Base-by-base conservation (phyloP, 2,797 vertebrate species). In the Darevskia nairensis region DNA sequence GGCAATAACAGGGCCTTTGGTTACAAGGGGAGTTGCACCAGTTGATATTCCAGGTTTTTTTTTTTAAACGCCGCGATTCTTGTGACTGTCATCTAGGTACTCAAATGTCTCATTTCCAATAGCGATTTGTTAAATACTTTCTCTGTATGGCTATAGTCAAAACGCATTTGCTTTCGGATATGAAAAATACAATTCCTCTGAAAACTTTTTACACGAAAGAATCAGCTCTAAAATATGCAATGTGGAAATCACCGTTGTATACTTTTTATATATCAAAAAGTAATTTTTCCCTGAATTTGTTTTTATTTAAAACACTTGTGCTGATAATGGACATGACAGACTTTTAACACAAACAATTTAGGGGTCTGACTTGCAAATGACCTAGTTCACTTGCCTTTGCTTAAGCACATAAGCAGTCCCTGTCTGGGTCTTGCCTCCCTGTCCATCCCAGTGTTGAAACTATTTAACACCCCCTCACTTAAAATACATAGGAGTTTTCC, bases 11-110 rank as follows among this genome's bases (percentile, higher is more conserved):
- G 94, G 95, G 95, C 95, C 96, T 97, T 97, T 96, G 96, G 96
- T 96, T 97, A 96, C 96, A 96, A 97, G 97, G 96, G 96, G 96
- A 97, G 97, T 97, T 97, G 96, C 96, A 97, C 97, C 97, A 97
- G 95, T 96, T 96, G 95, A 94, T 95, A 95, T 84, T 95, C 91
- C 21, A 81, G 71, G 69, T 84, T 84, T 75, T 91, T 89, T 66
- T 59, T 59, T 55, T 93, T 94, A 94, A 93, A 93, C 93, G 96
- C 91, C 92, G 94, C 92, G 90, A 92, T 93, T 95, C 93, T 94
- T 35, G 69, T 95, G 95, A 95, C 93, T 94, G 94, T 95, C 93
- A 89, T 93, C 92, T 94, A 93, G 93, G 93, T 94, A 95, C 88
- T 55, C 94, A 95, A 96, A 96, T 94, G 95, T 93, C 94, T 94